Conservation (phyloP, 2,113 vertebrate species). For the Hippocampus guttulatus region DNA sequence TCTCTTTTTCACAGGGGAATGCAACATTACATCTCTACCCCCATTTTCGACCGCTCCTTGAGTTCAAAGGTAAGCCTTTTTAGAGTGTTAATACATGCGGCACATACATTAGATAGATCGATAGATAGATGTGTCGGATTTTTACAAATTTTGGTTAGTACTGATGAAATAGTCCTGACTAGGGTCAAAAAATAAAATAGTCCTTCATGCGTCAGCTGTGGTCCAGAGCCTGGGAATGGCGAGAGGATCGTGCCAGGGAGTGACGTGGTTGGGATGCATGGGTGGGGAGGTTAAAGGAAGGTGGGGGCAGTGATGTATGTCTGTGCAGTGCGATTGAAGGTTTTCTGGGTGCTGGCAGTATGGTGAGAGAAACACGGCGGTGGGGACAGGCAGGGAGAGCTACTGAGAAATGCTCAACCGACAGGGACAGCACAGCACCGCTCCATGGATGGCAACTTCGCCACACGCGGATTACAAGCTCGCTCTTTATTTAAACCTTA, state of each 20-base stretch:
- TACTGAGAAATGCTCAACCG: conserved; percentile 64
- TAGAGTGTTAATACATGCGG: neutral
- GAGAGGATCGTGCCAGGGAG: conserved; percentile 52
- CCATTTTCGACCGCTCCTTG: conserved; percentile 73
- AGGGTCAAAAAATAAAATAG: neutral
- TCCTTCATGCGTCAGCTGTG: conserved; percentile 25
- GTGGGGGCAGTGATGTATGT: conserved; percentile 25
- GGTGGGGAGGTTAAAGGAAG: neutral
- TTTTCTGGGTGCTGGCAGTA: conserved; percentile 59
- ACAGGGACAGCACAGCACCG: conserved; percentile 46
- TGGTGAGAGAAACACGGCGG: conserved; percentile 67
- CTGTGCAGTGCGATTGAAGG: conserved; percentile 46
- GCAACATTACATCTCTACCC: conserved; percentile 77
- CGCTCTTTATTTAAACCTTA: conserved; percentile 31
- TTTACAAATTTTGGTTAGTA: neutral
- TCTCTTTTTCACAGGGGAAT: conserved; percentile 66
- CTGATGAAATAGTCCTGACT: neutral
- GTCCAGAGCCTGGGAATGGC: conserved; percentile 27
- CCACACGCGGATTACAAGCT: conserved; percentile 37
- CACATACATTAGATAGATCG: neutral
- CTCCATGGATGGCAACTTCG: conserved; percentile 28
- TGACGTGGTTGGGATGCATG: conserved; percentile 30
- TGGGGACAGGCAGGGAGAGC: conserved; percentile 57
- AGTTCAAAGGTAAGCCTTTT: conserved; percentile 74
- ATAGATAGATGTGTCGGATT: neutral